Percentiles rank a stretch among this genome's conserved stretches.
Evolutionary conservation across 2,113 vertebrate genomes (phyloP).

Genomic region (Salvelinus sp.): DNA sequence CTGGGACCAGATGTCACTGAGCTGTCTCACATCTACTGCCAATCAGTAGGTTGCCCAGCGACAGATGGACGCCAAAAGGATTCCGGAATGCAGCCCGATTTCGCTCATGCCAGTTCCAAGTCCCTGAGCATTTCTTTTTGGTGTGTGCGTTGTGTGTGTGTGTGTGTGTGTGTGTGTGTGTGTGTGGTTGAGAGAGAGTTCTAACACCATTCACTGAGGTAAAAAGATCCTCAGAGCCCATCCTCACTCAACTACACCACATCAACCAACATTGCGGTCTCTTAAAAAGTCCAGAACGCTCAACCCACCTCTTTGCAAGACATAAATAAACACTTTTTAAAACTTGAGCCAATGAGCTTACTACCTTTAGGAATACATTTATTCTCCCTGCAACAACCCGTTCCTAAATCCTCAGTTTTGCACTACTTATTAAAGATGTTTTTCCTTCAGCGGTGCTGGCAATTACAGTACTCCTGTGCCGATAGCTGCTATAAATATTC

Average conservation of each 20-base stretch:
- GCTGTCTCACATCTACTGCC: too few species aligned
- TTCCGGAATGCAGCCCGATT: too few species aligned
- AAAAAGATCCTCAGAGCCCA: not conserved
- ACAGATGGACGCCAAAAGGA: too few species aligned
- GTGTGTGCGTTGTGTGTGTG: too few species aligned
- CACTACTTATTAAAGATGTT: slow-evolving; percentile 27
- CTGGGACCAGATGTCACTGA: too few species aligned
- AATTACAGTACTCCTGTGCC: slow-evolving; percentile 33
- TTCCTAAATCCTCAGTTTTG: slow-evolving; percentile 13
- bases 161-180: not conserved
- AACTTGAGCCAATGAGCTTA: slow-evolving; percentile 5
- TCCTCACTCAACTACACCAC: not conserved
- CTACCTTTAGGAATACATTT: slow-evolving; percentile 10
- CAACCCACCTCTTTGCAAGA: not conserved
- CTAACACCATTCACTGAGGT: not conserved
- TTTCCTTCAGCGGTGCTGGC: slow-evolving; percentile 20
- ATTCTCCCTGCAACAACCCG: slow-evolving; percentile 2
- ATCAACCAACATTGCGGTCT: too few species aligned
- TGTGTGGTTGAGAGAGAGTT: not conserved
- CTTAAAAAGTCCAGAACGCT: not conserved
- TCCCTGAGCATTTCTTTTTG: too few species aligned
- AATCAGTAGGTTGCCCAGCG: too few species aligned
- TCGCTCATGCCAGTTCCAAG: too few species aligned
- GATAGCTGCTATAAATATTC: slow-evolving; percentile 37
- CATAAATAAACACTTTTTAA: not conserved